A percentile compares a stretch with the other conserved stretches of the same genome.
phyloP scores from a whole-genome alignment of 2,888 invertebrate genomes.

The Ophraella communa region DNA sequence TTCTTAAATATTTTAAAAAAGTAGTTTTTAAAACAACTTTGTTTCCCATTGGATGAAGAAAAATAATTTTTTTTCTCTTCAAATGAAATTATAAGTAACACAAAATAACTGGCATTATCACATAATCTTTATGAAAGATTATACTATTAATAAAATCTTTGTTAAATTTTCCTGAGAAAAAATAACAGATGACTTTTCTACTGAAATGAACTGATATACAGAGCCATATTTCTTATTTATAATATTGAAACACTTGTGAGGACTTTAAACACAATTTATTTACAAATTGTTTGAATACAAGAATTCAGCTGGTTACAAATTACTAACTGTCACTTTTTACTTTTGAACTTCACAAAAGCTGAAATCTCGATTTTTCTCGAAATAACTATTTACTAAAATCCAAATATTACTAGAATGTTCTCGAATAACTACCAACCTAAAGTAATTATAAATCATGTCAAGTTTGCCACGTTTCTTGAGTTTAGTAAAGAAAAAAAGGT shows the following conservation, averaged over 20 bases:
- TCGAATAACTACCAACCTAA: too few species aligned
- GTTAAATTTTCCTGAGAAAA: not conserved
- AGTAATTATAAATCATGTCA: too few species aligned
- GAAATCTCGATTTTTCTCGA: too few species aligned
- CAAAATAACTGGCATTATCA: not conserved
- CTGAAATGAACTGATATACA: not conserved
- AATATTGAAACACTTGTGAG: slow-evolving; percentile 13
- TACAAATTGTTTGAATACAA: too few species aligned
- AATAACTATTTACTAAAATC: too few species aligned
- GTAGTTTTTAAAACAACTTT: not conserved
- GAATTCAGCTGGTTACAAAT: too few species aligned
- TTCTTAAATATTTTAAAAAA: not conserved
- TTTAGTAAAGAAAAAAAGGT: too few species aligned
- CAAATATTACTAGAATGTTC: too few species aligned
- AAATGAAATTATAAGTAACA: not conserved
- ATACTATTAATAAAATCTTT: not conserved
- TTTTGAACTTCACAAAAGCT: too few species aligned
- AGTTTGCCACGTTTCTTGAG: too few species aligned
- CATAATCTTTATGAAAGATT: not conserved
- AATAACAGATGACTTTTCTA: not conserved
- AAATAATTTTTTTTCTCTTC: not conserved
- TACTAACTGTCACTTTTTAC: too few species aligned
- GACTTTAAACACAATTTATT: too few species aligned
- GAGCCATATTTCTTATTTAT: not conserved
- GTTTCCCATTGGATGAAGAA: slow-evolving; percentile 5